phyloP scores from a whole-genome alignment of 2,797 vertebrate species.

The Fringilla coelebs region DNA sequence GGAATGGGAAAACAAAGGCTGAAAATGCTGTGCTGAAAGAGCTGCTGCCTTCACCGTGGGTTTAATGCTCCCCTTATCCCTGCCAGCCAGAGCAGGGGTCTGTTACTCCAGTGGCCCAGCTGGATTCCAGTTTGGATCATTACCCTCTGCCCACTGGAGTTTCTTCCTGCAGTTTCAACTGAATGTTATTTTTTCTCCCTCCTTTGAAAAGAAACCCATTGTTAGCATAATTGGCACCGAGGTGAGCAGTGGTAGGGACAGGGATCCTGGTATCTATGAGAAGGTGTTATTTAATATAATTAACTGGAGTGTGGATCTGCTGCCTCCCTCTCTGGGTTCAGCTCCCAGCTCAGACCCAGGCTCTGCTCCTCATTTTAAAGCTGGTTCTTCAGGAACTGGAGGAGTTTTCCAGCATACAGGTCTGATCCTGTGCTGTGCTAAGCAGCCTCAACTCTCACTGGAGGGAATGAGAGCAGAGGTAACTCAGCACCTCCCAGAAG shows the following conservation, averaged over 20 bases:
- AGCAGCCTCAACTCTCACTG: neutral
- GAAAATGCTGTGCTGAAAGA: neutral
- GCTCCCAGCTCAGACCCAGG: conserved; percentile 14
- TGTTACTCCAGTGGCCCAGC: neutral
- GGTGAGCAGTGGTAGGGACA: neutral
- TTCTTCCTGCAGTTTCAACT: conserved; percentile 48
- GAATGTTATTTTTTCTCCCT: conserved; percentile 8
- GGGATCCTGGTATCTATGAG: neutral
- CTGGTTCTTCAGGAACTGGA: conserved; percentile 44
- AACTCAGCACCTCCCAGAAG: neutral
- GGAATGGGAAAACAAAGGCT: neutral
- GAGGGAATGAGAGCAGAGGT: neutral
- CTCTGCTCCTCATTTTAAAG: neutral
- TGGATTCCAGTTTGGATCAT: neutral
- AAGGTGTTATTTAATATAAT: conserved; percentile 44
- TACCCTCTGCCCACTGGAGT: conserved; percentile 16
- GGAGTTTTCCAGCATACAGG: neutral
- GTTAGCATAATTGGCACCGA: conserved; percentile 47
- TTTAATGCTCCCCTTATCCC: neutral
- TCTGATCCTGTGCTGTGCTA: conserved; percentile 33
- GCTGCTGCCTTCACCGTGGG: neutral
- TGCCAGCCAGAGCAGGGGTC: neutral
- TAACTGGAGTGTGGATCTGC: neutral
- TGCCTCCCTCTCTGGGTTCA: neutral
- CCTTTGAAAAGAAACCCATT: conserved; percentile 28